A percentile compares a stretch with the other conserved stretches of the same genome.
Evolutionary conservation across 2,888 invertebrate species (phyloP).

Genomic region (Temnothorax unifasciatus): DNA sequence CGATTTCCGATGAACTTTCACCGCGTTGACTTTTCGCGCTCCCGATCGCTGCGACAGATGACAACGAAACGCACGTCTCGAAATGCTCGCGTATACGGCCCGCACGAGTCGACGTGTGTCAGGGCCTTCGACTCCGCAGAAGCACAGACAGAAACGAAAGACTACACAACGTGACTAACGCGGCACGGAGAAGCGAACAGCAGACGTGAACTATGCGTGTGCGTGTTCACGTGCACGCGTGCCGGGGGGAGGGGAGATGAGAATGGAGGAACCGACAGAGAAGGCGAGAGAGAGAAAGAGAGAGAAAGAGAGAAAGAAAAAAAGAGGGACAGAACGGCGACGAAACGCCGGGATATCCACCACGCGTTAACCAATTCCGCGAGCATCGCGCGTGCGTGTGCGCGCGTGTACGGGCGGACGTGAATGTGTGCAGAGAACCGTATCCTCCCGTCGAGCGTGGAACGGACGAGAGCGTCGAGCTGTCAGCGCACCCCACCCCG

Average conservation of each 20-base stretch:
- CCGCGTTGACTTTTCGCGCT: slow-evolving; percentile 13
- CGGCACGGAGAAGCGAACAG: slow-evolving; percentile 71
- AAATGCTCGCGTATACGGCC: slow-evolving; percentile 50
- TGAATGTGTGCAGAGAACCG: slow-evolving; percentile 85
- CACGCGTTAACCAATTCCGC: slow-evolving; percentile 66
- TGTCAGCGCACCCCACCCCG: slow-evolving; percentile 86
- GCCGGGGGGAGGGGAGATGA: slow-evolving; percentile 64
- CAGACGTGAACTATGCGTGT: slow-evolving; percentile 68
- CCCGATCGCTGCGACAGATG: slow-evolving; percentile 54
- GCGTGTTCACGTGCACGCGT: slow-evolving; percentile 54
- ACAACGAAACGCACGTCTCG: slow-evolving; percentile 58
- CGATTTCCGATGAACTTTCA: slow-evolving; percentile 14
- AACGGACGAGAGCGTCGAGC: slow-evolving; percentile 85
- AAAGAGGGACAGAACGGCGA: slow-evolving; percentile 71
- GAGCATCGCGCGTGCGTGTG: slow-evolving; percentile 52
- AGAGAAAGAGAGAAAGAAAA: slow-evolving; percentile 58
- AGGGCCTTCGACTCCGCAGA: slow-evolving; percentile 82
- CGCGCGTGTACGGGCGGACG: slow-evolving; percentile 66
- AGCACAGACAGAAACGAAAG: slow-evolving; percentile 84
- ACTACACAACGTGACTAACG: slow-evolving; percentile 84
- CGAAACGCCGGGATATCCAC: slow-evolving; percentile 59
- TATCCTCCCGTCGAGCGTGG: slow-evolving; percentile 84
- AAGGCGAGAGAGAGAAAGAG: slow-evolving; percentile 68
- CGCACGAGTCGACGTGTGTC: slow-evolving; percentile 76
- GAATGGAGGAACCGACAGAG: slow-evolving; percentile 66